These are phyloP conservation scores for Neotoxoptera formosana DNA, from an alignment of 1,140 invertebrate genomes.

Conservation along the genomic window DNA sequence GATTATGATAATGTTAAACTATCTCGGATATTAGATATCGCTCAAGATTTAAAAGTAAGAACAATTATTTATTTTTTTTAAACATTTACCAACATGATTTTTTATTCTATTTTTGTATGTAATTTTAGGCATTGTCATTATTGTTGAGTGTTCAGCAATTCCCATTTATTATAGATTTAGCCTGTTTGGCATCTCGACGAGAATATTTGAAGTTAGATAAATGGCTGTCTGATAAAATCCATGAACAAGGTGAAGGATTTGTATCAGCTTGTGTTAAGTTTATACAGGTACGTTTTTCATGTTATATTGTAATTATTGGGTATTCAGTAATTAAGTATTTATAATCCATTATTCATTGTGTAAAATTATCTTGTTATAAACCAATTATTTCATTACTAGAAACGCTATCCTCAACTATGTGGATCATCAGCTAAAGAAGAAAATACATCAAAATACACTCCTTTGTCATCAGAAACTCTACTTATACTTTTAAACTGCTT, in stretches of 20 bases:
- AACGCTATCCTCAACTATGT: slow-evolving; percentile 85
- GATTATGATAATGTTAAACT: slow-evolving; percentile 92
- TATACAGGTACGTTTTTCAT: slow-evolving; percentile 63
- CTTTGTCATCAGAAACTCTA: slow-evolving; percentile 88
- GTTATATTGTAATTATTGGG: neutral
- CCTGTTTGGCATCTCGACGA: slow-evolving; percentile 92
- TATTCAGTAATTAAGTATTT: neutral
- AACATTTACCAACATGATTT: neutral
- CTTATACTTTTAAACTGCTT: slow-evolving; percentile 86
- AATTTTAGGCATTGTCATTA: slow-evolving; percentile 78
- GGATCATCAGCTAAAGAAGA: slow-evolving; percentile 81
- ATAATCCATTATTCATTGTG: neutral
- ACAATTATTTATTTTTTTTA: neutral
- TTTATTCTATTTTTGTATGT: slow-evolving; percentile 50
- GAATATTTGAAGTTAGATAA: slow-evolving; percentile 99
- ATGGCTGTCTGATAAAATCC: slow-evolving; percentile 96
- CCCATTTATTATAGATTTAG: slow-evolving; percentile 97
- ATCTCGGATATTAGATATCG: slow-evolving; percentile 93
- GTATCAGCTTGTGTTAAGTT: slow-evolving; percentile 86
- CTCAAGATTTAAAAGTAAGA: slow-evolving; percentile 88
- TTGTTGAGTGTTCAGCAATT: slow-evolving; percentile 93
- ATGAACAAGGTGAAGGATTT: slow-evolving; percentile 91
- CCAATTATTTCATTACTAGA: slow-evolving; percentile 67
- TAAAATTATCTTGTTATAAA: neutral
- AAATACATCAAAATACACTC: slow-evolving; percentile 76